phyloP scores from a whole-genome alignment of 2,113 vertebrate species.

The Bothrops jararaca region DNA sequence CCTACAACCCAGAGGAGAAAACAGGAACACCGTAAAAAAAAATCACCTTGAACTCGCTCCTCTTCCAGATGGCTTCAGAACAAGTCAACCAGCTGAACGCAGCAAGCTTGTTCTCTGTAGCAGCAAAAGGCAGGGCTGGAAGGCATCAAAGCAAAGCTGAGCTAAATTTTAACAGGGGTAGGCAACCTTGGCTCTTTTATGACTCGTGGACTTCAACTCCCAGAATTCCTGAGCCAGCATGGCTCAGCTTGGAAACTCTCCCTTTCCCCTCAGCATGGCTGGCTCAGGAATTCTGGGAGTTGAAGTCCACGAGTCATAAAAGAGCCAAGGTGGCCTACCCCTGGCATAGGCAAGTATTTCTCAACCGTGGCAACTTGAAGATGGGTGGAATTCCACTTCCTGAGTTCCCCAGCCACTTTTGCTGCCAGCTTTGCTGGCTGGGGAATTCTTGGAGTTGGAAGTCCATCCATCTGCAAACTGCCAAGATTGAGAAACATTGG shows the following conservation, averaged over 20 bases:
- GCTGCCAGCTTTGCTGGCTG: too few relatives aligned
- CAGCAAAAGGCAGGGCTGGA: background rate
- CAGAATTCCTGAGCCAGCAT: too few relatives aligned
- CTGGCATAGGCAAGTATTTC: background rate
- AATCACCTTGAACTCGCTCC: background rate
- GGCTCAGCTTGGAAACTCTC: too few relatives aligned
- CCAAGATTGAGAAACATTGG: background rate
- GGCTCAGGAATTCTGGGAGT: too few relatives aligned
- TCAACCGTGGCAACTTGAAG: background rate
- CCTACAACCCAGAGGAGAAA: conserved; percentile 60
- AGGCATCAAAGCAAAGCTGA: background rate
- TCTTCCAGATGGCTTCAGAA: background rate
- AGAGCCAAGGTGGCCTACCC: too few relatives aligned
- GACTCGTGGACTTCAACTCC: too few relatives aligned
- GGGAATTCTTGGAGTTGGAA: too few relatives aligned
- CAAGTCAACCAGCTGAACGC: background rate
- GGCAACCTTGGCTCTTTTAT: too few relatives aligned
- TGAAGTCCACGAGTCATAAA: too few relatives aligned
- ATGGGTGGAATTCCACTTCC: background rate
- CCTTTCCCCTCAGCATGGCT: too few relatives aligned
- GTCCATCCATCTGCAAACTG: too few relatives aligned
- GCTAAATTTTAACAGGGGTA: background rate
- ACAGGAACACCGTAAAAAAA: background rate
- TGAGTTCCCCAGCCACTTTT: background rate
- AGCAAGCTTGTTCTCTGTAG: background rate